Evolutionary conservation across 1,140 invertebrate species (phyloP).

Genomic region (Drosophila miranda): DNA sequence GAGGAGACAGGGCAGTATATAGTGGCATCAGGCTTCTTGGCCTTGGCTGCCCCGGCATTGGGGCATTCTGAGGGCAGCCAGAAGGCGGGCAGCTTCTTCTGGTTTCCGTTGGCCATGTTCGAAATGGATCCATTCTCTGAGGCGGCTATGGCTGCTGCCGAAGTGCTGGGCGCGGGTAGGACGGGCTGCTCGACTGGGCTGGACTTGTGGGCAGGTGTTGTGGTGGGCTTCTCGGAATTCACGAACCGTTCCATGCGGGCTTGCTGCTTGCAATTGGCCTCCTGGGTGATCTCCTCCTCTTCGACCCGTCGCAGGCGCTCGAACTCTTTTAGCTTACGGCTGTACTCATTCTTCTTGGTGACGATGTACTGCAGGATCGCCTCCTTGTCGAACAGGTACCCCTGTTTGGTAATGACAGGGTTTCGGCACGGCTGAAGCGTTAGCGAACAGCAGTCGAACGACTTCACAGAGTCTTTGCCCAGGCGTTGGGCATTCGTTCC

Average conservation of each 20-base stretch:
- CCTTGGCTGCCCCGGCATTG: slow-evolving; percentile 87
- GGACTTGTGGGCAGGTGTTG: slow-evolving; percentile 51
- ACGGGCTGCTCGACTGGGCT: slow-evolving; percentile 31
- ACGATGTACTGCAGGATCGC: slow-evolving; percentile 98
- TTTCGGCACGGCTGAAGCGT: slow-evolving; percentile 92
- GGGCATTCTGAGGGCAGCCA: slow-evolving; percentile 99
- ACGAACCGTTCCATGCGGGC: slow-evolving; percentile 90
- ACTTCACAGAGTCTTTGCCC: slow-evolving; percentile 96
- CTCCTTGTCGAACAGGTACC: slow-evolving; percentile 98
- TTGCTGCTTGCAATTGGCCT: slow-evolving; percentile 83
- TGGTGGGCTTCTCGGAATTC: slow-evolving; percentile 83
- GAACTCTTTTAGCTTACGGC: slow-evolving; percentile 95
- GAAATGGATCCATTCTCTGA: slow-evolving; percentile 85
- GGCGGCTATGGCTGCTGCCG: slow-evolving; percentile 33
- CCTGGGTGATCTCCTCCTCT: slow-evolving; percentile 84
- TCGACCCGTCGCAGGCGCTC: slow-evolving; percentile 93
- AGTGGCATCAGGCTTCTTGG: slow-evolving; percentile 94
- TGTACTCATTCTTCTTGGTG: slow-evolving; percentile 96
- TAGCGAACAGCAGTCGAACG: slow-evolving; percentile 98
- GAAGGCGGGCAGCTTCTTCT: slow-evolving; percentile 95
- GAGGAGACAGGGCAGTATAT: slow-evolving; percentile 98
- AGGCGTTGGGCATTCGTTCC: slow-evolving; percentile 92
- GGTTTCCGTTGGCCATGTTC: slow-evolving; percentile 87
- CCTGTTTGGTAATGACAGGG: slow-evolving; percentile 87
- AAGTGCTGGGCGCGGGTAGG: slow-evolving; percentile 33